Base-by-base conservation (phyloP, 2,888 invertebrate genomes). In the Drosophila parthenogenetica region DNA sequence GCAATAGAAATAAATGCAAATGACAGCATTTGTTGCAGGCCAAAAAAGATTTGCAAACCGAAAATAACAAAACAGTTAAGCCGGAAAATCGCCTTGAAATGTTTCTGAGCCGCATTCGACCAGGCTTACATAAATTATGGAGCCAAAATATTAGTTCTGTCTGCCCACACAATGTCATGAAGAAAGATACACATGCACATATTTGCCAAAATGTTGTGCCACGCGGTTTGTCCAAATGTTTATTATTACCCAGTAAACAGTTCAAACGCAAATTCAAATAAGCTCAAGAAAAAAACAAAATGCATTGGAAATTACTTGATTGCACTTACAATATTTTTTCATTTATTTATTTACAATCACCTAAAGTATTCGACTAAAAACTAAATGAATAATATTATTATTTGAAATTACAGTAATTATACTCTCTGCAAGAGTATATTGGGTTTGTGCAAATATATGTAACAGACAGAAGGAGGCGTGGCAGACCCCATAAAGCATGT, bases 1-100 rank as follows among this genome's bases (percentile, higher is more conserved):
- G 7, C 16, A 50, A 11, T 4, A 43, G 17, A 42, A 29, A 57
- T 49, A 55, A 50, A 80, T 74, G 63, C 55, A 74, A 81, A 64
- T 70, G 65, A 62, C 66, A 62, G 76, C 71, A 67, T 75, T 76
- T 59, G 58, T 57, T 73, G 64, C 58, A 54, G 59, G 63, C 53
- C 57, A 58, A 63, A 76, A 76, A 59, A 60, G 55, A 66, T 77
- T 63, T 60, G 55, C 48, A 67, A 48, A 17, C 25, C 35, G 49
- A 66, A 62, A 70, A 83, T 69, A 83, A 70, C 68, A 75, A 75
- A 81, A 70, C 63, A 83, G 46, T 5, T 60, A 69, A 66, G 63
- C 69, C 67, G 76, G 82, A 87, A 79, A 87, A 73, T 79, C 80
- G 77, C 76, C 87, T 77, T 83, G 79, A 88, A 86, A 85, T 86